Percentiles rank a stretch among this genome's conserved stretches.
Evolutionary conservation across 1,140 invertebrate species (phyloP).

Genomic region (Trialeurodes vaporariorum): DNA sequence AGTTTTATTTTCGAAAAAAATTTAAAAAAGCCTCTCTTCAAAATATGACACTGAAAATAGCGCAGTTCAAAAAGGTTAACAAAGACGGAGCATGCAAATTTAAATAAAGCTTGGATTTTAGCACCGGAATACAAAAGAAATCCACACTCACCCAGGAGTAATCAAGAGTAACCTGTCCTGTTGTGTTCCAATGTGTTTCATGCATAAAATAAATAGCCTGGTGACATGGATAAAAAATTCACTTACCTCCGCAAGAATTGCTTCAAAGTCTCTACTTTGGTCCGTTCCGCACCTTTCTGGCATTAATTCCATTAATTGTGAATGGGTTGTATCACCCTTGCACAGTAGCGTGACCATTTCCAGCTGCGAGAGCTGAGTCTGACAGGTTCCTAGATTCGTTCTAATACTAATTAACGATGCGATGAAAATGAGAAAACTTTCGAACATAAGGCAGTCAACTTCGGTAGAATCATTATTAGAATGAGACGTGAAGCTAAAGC

Average conservation of each 20-base stretch:
- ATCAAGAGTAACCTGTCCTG: too few relatives aligned
- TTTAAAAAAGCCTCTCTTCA: too few relatives aligned
- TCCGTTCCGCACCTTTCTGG: conserved; percentile 86
- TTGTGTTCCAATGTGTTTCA: too few relatives aligned
- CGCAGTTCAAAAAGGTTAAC: too few relatives aligned
- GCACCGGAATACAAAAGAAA: too few relatives aligned
- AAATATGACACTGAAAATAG: too few relatives aligned
- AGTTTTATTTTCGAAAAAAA: too few relatives aligned
- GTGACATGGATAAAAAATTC: too few relatives aligned
- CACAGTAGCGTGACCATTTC: conserved; percentile 89
- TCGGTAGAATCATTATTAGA: conserved; percentile 49
- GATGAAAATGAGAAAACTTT: conserved; percentile 84
- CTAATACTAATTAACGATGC: conserved; percentile 72
- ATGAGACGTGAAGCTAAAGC: conserved; percentile 64
- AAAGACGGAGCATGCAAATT: too few relatives aligned
- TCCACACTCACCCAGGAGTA: too few relatives aligned
- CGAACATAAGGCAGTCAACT: conserved; percentile 77
- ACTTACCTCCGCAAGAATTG: conserved; percentile 14
- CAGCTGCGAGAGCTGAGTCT: conserved; percentile 53
- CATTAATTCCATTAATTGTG: conserved; percentile 87
- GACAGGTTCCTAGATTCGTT: conserved; percentile 10
- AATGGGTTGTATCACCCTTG: conserved; percentile 89
- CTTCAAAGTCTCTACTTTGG: conserved; percentile 36
- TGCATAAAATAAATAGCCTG: too few relatives aligned
- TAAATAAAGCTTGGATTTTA: too few relatives aligned